Evolutionary conservation across 2,797 vertebrate genomes (phyloP).

Genomic region (Danio tinwini): DNA sequence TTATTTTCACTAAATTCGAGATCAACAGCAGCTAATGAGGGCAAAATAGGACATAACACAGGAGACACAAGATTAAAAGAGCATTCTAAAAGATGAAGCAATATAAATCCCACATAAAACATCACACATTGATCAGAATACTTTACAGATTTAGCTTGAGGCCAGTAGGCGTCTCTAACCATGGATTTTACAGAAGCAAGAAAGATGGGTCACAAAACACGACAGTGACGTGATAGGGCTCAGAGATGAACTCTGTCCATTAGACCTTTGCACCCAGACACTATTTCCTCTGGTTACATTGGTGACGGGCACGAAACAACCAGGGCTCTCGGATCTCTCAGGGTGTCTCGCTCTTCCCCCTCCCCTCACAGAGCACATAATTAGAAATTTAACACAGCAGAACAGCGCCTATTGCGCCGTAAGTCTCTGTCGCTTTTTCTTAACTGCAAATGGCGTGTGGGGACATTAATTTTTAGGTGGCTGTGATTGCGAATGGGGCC

Average conservation of each 20-base stretch:
- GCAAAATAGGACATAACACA: not conserved
- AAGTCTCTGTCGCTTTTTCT: conserved; percentile 81
- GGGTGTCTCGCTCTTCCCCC: conserved; percentile 31
- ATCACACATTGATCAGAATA: not conserved
- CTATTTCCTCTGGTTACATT: conserved; percentile 36
- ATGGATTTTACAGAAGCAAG: conserved; percentile 21
- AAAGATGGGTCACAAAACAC: conserved; percentile 1
- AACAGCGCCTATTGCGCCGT: conserved; percentile 76
- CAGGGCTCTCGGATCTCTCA: conserved; percentile 26
- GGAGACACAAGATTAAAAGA: not conserved
- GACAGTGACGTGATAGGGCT: conserved; percentile 6
- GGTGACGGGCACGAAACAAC: conserved; percentile 17
- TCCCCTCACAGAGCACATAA: conserved; percentile 71
- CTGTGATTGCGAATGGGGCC: conserved; percentile 72
- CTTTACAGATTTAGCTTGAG: conserved; percentile 5
- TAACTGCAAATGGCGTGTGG: conserved; percentile 81
- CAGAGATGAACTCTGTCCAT: conserved; percentile 42
- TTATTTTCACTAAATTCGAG: not conserved
- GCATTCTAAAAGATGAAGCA: not conserved
- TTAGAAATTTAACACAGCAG: conserved; percentile 84
- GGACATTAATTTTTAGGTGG: conserved; percentile 84
- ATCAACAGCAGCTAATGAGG: not conserved
- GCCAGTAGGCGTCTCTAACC: not conserved
- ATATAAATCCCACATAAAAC: conserved; percentile 4
- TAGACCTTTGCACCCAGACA: conserved; percentile 43